Conservation (phyloP, 2,888 invertebrate genomes). For the Spatulosminthurus flaviceps region DNA sequence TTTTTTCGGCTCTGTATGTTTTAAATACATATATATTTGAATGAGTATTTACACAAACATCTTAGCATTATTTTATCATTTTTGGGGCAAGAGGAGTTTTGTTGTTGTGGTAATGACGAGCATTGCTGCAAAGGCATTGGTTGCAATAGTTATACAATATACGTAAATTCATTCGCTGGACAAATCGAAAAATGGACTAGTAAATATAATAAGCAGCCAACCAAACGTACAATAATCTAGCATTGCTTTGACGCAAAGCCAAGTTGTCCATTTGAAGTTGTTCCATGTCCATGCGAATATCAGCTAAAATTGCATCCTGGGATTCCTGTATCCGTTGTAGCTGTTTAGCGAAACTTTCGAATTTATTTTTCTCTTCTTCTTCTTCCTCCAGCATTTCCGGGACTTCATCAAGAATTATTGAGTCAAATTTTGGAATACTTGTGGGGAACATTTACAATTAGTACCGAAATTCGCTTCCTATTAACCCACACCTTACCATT, state of each 20-base stretch:
- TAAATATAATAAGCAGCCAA: too few relatives aligned
- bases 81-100: neutral
- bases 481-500: too few relatives aligned
- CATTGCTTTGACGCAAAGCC: conserved; percentile 6
- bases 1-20: conserved; percentile 22
- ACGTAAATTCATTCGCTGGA: neutral
- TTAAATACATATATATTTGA: neutral
- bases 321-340: conserved; percentile 36
- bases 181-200: neutral
- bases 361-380: neutral
- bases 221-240: conserved; percentile 6
- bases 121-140: neutral
- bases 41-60: neutral
- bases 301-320: conserved; percentile 32
- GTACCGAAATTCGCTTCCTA: too few relatives aligned
- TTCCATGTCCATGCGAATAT: conserved; percentile 37
- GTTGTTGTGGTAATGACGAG: neutral
- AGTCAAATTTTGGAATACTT: too few relatives aligned
- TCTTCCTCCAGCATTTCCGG: neutral
- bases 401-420: too few relatives aligned
- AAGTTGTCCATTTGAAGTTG: conserved; percentile 21
- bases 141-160: neutral
- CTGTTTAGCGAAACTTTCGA: conserved; percentile 6
- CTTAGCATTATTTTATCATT: neutral
- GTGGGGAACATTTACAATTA: too few relatives aligned